Evolutionary conservation across 2,113 vertebrate species (phyloP).

Genomic region (Amphilophus citrinellus): DNA sequence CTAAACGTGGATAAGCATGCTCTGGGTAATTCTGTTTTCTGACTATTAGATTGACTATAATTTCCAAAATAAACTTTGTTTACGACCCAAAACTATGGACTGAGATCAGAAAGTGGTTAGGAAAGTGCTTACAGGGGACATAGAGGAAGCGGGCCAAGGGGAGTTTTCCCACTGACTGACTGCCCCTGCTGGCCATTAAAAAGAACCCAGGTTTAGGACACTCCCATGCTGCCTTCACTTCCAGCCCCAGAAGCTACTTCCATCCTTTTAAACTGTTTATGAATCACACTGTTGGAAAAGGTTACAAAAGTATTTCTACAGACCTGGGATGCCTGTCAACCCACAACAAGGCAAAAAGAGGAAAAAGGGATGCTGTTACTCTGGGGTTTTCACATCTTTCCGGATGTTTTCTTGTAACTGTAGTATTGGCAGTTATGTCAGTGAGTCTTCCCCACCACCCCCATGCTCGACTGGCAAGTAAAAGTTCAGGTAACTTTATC

Average conservation of each 20-base stretch:
- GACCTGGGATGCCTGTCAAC: not conserved
- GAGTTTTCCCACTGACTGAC: not conserved
- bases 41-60: not conserved
- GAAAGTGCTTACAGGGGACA: not conserved
- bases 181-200: not conserved
- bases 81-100: not conserved
- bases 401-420: constrained; percentile 2
- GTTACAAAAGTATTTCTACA: not conserved
- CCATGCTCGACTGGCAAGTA: not conserved
- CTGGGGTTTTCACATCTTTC: constrained; percentile 7
- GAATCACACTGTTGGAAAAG: not conserved
- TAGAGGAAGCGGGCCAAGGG: not conserved
- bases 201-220: not conserved
- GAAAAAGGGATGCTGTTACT: not conserved
- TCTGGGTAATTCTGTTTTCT: not conserved
- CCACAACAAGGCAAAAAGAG: not conserved
- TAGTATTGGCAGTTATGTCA: not conserved
- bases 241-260: not conserved
- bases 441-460: not conserved
- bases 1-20: not conserved
- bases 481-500: not conserved
- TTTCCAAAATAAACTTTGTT: not conserved
- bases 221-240: not conserved
- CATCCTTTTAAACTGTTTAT: not conserved
- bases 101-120: not conserved